Evolutionary conservation across 1,140 invertebrate genomes (phyloP), one percentile per base, ranked within the genome.

Genomic region (Tribolium madens): DNA sequence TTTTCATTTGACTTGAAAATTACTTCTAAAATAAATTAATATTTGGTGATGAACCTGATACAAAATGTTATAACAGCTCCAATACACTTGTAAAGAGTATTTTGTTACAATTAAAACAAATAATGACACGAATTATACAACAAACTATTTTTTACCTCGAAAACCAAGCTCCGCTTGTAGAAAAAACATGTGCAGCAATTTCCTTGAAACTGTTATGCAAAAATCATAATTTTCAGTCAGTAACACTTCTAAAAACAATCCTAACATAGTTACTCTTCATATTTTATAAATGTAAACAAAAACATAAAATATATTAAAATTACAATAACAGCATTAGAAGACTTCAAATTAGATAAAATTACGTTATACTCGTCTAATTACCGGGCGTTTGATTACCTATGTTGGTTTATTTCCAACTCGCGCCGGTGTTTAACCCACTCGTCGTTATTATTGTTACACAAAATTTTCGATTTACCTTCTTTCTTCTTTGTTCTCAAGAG

Each of bases 361-460:
- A 64, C 57, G 57, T 64, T 71, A 71, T 71, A 33, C 26, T 33
- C 33, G 12, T 33, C 21, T 57, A 73, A 64, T 64, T 53, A 73
- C 52, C 18, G 4, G 71, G 71, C 71, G 48, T 73, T 72, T 31
- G 71, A 84, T 84, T 85, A 84, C 81, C 84, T 85, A 74, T 77
- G 73, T 70, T 81, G 83, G 64, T 81, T 78, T 13, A 80, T 81
- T 64, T 84, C 83, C 21, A 84, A 73, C 73, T 83, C 84, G 26
- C 81, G 79, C 73, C 84, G 76, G 71, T 84, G 81, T 79, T 82
- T 84, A 13, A 81, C 77, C 84, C 83, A 85, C 36, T 84, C 83
- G 52, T 83, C 82, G 71, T 85, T 83, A 75, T 84, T 85, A 76
- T 83, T 83, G 68, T 79, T 82, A 70, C 31, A 76, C 46, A 57